A percentile compares a stretch with the other conserved stretches of the same genome.
phyloP scores from a whole-genome alignment of 2,888 invertebrate genomes.

The Tanypteryx hageni region DNA sequence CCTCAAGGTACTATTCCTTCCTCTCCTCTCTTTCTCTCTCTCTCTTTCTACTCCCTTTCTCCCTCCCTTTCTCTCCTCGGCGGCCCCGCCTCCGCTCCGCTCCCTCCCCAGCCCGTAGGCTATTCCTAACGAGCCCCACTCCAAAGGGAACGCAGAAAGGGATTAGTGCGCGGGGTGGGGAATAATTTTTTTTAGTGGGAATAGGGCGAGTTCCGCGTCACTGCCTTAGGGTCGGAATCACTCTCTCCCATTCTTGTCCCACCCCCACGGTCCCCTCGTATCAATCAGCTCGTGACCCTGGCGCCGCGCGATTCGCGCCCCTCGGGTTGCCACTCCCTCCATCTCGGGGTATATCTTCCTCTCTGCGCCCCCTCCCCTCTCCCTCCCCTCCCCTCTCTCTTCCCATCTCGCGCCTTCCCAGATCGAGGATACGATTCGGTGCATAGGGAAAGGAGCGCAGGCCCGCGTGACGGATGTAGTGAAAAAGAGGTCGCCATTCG shows the following conservation, averaged over 20 bases:
- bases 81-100: not conserved
- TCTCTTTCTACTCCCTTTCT: not conserved
- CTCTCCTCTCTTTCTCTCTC: not conserved
- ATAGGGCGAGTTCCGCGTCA: not conserved
- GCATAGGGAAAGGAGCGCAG: too few relatives aligned
- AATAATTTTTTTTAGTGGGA: not conserved
- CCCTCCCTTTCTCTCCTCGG: not conserved
- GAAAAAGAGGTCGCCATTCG: too few relatives aligned
- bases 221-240: not conserved
- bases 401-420: too few relatives aligned
- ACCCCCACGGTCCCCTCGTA: not conserved
- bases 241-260: too few relatives aligned
- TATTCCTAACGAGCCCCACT: slow-evolving; percentile 14
- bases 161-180: not conserved
- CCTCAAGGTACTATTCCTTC: not conserved
- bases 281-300: slow-evolving; percentile 9
- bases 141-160: not conserved
- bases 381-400: too few relatives aligned
- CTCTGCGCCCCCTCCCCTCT: not conserved
- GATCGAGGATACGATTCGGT: too few relatives aligned
- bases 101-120: not conserved
- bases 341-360: not conserved
- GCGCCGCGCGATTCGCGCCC: slow-evolving; percentile 1
- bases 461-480: too few relatives aligned
- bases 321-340: not conserved